These are phyloP conservation scores for Planococcus citri DNA, from an alignment of 1,140 invertebrate species.

Conservation along the genomic window DNA sequence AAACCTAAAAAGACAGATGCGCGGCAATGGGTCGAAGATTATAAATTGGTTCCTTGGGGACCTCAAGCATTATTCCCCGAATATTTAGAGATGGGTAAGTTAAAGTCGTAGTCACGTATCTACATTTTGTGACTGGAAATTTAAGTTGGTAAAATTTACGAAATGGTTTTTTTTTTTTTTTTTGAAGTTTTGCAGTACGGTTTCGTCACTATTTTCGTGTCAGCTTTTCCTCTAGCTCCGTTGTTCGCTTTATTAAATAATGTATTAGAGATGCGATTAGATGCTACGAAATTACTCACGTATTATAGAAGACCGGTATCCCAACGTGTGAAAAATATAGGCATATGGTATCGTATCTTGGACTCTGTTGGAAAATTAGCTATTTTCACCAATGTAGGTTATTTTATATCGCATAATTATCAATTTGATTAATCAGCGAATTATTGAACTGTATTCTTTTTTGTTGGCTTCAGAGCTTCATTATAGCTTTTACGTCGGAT, in stretches of 20 bases:
- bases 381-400: constrained; percentile 82
- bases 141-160: not conserved
- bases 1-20: constrained; percentile 21
- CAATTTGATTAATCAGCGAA: too few species aligned
- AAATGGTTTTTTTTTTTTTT: constrained; percentile 20
- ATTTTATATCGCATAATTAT: too few species aligned
- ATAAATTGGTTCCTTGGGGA: constrained; percentile 76
- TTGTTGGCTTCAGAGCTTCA: constrained; percentile 64
- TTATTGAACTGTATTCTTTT: too few species aligned
- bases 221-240: constrained; percentile 78
- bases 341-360: constrained; percentile 83
- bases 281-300: constrained; percentile 73
- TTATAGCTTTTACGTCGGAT: constrained; percentile 97
- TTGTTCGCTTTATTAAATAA: constrained; percentile 84
- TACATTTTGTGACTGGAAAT: not conserved
- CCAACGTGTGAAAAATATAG: constrained; percentile 71
- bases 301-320: constrained; percentile 72
- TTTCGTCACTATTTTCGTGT: constrained; percentile 81
- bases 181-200: constrained; percentile 71
- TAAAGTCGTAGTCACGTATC: not conserved
- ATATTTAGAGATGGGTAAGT: constrained; percentile 89
- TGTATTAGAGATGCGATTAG: constrained; percentile 74
- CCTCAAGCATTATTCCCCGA: constrained; percentile 87
- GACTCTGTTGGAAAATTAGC: constrained; percentile 80
- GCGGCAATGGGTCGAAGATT: constrained; percentile 81